Evolutionary conservation across 2,888 invertebrate species (phyloP).

Genomic region (Netelia melanura): DNA sequence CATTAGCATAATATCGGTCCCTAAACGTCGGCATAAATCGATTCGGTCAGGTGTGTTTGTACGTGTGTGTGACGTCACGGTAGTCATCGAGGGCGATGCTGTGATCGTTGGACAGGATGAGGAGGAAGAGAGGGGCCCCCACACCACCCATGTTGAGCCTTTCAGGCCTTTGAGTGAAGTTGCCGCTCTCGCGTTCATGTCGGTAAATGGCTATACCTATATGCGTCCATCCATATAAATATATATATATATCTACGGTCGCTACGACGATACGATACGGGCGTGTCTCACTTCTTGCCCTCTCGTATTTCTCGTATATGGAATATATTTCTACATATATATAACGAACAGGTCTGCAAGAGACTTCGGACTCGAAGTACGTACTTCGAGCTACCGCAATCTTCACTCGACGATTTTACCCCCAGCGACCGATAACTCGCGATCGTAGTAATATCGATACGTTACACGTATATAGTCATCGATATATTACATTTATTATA

Average conservation of each 20-base stretch:
- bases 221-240: background rate
- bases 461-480: background rate
- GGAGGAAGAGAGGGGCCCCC: conserved; percentile 10
- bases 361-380: conserved; percentile 27
- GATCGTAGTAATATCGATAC: conserved; percentile 33
- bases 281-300: conserved; percentile 35
- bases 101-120: background rate
- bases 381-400: conserved; percentile 32
- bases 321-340: conserved; percentile 12
- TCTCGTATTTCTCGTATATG: conserved; percentile 23
- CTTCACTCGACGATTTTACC: conserved; percentile 35
- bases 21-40: conserved; percentile 61
- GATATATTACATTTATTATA: background rate
- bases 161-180: conserved; percentile 53
- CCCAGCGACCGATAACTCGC: conserved; percentile 43
- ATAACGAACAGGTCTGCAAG: background rate
- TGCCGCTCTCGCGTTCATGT: conserved; percentile 37
- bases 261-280: conserved; percentile 42
- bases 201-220: conserved; percentile 1
- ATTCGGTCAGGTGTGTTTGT: background rate
- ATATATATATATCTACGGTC: background rate
- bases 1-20: conserved; percentile 62
- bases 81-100: conserved; percentile 40
- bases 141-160: conserved; percentile 45
- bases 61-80: conserved; percentile 46